Percentiles rank a stretch among this genome's conserved stretches.
Evolutionary conservation across 2,888 invertebrate genomes (phyloP).

Genomic region (Eupithecia inturbata): DNA sequence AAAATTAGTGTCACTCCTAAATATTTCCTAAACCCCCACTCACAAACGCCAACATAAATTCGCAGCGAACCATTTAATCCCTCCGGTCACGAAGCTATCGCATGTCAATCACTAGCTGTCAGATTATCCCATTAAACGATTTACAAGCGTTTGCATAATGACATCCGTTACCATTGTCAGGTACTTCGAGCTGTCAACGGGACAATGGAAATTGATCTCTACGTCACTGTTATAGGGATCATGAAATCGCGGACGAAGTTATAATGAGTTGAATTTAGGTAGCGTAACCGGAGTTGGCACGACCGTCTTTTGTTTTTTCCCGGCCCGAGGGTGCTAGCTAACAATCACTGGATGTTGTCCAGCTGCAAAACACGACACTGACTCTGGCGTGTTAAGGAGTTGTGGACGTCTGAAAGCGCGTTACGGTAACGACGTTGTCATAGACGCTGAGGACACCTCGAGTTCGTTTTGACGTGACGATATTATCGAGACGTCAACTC

Average conservation of each 20-base stretch:
- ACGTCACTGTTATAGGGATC: conserved; percentile 49
- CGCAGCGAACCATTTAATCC: conserved; percentile 36
- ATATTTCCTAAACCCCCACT: background rate
- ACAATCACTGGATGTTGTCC: background rate
- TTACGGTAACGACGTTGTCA: background rate
- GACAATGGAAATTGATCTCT: conserved; percentile 50
- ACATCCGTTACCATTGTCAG: conserved; percentile 47
- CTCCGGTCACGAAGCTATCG: conserved; percentile 39
- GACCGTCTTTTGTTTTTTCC: background rate
- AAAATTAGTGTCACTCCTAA: conserved; percentile 8
- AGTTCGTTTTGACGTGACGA: too few relatives aligned
- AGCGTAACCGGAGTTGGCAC: background rate
- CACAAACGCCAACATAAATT: conserved; percentile 28
- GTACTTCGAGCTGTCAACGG: conserved; percentile 35
- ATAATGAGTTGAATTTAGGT: conserved; percentile 56
- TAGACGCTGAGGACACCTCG: too few relatives aligned
- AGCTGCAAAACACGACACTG: background rate
- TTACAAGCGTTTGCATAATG: conserved; percentile 57
- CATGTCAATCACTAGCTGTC: conserved; percentile 63
- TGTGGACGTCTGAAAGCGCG: background rate
- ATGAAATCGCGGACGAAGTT: conserved; percentile 48
- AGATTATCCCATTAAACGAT: conserved; percentile 65
- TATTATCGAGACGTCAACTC: too few relatives aligned
- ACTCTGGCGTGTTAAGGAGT: background rate
- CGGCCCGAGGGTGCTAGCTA: background rate